phyloP scores from a whole-genome alignment of 1,140 invertebrate genomes.

The Trichonephila clavata region DNA sequence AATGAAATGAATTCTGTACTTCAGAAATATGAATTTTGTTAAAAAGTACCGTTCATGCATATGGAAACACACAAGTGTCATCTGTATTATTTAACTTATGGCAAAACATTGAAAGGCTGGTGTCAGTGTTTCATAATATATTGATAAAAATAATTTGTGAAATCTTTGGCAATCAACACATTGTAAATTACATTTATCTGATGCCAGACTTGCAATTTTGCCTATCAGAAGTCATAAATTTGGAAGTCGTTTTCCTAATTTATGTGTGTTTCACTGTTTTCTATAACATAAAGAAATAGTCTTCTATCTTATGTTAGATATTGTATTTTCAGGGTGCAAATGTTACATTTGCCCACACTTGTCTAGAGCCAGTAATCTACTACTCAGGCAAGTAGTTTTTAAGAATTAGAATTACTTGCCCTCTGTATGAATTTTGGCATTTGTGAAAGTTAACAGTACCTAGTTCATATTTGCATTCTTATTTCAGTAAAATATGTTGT shows the following conservation, averaged over 20 bases:
- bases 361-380: conserved; percentile 73
- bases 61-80: neutral
- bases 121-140: conserved; percentile 50
- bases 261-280: conserved; percentile 62
- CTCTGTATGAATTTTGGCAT: conserved; percentile 62
- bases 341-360: conserved; percentile 77
- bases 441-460: neutral
- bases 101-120: conserved; percentile 72
- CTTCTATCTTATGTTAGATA: conserved; percentile 73
- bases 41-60: neutral
- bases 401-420: conserved; percentile 75
- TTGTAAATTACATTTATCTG: neutral
- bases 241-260: conserved; percentile 47
- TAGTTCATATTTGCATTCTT: neutral
- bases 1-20: too few relatives aligned
- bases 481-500: neutral
- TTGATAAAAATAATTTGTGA: neutral
- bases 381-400: conserved; percentile 76
- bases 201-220: conserved; percentile 74
- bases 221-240: conserved; percentile 27
- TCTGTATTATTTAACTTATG: neutral
- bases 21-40: neutral
- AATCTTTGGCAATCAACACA: neutral
- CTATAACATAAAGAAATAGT: conserved; percentile 49
- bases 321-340: conserved; percentile 77